Evolutionary conservation across 2,797 vertebrate species (phyloP), one percentile per base, ranked within the genome.

Genomic region (Arnoldichthys spilopterus): DNA sequence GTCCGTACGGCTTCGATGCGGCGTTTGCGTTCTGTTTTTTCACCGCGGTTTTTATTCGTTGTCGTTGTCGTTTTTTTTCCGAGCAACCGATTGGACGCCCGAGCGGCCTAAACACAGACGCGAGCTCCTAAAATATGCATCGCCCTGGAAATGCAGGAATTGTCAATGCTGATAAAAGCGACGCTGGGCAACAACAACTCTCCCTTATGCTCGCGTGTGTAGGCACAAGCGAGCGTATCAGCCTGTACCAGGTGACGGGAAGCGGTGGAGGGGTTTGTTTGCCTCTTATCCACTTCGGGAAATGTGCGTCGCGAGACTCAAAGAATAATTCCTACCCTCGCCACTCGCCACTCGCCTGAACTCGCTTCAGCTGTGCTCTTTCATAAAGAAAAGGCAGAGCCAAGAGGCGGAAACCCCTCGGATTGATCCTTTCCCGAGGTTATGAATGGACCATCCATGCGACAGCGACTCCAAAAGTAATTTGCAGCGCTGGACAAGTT

Each of bases 391-490:
- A n/a, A 66, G 40, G n/a, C 37, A 66, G n/a, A 40, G 40, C 5
- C 24, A 24, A 15, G n/a, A 13, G 37, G n/a, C 3, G 20, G 7
- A 1, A 28, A 18, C 37, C 37, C 28, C 40, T 6, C n/a, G n/a
- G 49, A 9, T 73, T 40, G 59, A 28, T 68, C 49, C 0, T 32
- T 69, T 61, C 40, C 22, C 4, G 58, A 26, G 22, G 45, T 47
- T 40, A 15, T 26, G 11, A 13, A 58, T 28, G 28, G 16, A 18
- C 5, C 28, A 28, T 15, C 15, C 18, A 13, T 61, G 28, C 4
- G 4, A 53, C 54, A 43, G 20, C n/a, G 13, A 56, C 56, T 64
- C 24, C n/a, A 43, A 71, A 76, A 64, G 15, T n/a, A 70, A 64
- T 56, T 24, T 71, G 47, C 18, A 20, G 9, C 8, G 51, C 62